Evolutionary conservation across 1,140 invertebrate genomes (phyloP), one percentile per base, ranked within the genome.

Genomic region (Drosophila sproati): DNA sequence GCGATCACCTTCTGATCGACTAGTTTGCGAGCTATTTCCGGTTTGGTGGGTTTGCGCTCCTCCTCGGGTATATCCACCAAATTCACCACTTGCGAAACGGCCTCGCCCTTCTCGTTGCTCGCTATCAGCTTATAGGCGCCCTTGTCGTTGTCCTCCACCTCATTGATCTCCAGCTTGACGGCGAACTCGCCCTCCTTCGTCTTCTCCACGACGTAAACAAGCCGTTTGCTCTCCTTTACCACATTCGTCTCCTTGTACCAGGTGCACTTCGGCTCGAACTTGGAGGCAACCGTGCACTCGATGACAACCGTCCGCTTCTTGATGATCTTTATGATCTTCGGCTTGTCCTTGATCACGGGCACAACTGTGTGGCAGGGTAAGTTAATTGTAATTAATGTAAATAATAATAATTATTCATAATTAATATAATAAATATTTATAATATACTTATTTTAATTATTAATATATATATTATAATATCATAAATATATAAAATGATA

Each of bases 41-140:
- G 95, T 80, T 95, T 96, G 45, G 56, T 57, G 2, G 80, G 78
- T 47, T 91, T 92, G 5, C 80, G 78, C 43, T 92, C 92, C 34
- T 92, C 92, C 59, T 95, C 95, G 4, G 96, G 96, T 80, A 98
- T 95, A 81, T 98, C 96, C 41, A 95, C 95, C 7, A 98, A 95
- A 93, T 97, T 96, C 0, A 98, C 97, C 60, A 95, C 94, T 93
- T 98, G 96, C n/a, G 97, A 98, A 34, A 96, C 96, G 1, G 97
- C 97, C 94, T 98, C 97, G 71, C 98, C 98, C 93, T 98, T 98
- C 87, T 98, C 97, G 87, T 98, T 98, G 90, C 97, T 97, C 5
- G 97, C 98, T 0, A 98, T 95, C 69, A 98, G 93, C 93, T 98
- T 98, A 90, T 98, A 98, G 69, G 95, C 94, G 66, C 98, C 98